phyloP scores from a whole-genome alignment of 2,888 invertebrate genomes.

The Acronicta leporina region DNA sequence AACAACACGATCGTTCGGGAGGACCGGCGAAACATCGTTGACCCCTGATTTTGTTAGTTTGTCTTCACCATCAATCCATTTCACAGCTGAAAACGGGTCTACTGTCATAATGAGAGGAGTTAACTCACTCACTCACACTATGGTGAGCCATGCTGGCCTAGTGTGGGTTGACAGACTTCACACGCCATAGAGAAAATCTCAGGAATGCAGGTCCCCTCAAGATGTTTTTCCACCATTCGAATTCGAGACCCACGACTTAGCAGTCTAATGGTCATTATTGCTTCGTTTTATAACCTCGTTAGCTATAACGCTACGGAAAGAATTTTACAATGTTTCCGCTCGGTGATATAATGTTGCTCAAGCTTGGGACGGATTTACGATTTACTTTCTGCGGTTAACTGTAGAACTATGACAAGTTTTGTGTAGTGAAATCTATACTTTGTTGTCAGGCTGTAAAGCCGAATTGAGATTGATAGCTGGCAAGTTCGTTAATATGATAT shows the following conservation, averaged over 20 bases:
- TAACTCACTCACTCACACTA: too few relatives aligned
- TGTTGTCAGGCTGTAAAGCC: conserved; percentile 40
- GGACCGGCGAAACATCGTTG: conserved; percentile 38
- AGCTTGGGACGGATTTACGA: conserved; percentile 69
- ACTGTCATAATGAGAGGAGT: too few relatives aligned
- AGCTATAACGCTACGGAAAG: conserved; percentile 50
- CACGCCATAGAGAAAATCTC: too few relatives aligned
- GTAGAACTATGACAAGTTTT: conserved; percentile 63
- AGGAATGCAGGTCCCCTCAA: too few relatives aligned
- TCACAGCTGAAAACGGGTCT: too few relatives aligned
- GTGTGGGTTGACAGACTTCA: too few relatives aligned
- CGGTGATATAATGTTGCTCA: conserved; percentile 70
- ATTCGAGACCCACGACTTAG: too few relatives aligned
- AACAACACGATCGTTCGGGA: conserved; percentile 30
- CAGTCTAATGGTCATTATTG: too few relatives aligned
- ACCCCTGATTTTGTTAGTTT: conserved; percentile 45
- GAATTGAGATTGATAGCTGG: conserved; percentile 41
- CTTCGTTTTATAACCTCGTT: conserved; percentile 1
- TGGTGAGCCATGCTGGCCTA: too few relatives aligned
- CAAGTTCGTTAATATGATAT: conserved; percentile 70
- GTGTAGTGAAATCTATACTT: conserved; percentile 31
- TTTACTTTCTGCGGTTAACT: conserved; percentile 75
- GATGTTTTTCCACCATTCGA: too few relatives aligned
- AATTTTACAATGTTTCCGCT: conserved; percentile 62
- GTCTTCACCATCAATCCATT: too few relatives aligned